Conservation (phyloP, 2,113 vertebrate species). For the Myiozetetes cayanensis region DNA sequence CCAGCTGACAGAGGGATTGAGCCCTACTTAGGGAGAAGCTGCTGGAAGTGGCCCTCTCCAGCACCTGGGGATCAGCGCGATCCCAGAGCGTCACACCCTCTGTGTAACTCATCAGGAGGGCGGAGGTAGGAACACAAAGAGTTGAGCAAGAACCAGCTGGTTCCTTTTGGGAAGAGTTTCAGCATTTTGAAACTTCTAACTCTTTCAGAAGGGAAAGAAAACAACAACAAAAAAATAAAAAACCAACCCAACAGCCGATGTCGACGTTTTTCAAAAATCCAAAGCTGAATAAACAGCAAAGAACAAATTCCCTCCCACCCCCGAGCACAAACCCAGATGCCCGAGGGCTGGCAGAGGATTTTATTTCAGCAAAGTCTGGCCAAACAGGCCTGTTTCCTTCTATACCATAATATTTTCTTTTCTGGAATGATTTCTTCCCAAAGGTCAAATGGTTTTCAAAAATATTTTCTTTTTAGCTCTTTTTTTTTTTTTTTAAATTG, state of each 20-base stretch:
- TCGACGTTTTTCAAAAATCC: neutral
- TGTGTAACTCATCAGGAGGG: slow-evolving; percentile 47
- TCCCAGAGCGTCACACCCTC: slow-evolving; percentile 36
- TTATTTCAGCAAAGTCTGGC: neutral
- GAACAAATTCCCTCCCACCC: neutral
- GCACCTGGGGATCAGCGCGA: neutral
- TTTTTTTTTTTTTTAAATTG: neutral
- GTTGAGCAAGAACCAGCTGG: slow-evolving; percentile 51
- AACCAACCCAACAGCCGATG: neutral
- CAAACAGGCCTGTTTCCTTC: neutral
- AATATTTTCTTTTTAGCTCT: neutral
- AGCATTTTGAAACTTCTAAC: slow-evolving; percentile 50
- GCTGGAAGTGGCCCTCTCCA: neutral
- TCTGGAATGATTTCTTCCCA: neutral
- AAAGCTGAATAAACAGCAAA: slow-evolving; percentile 11
- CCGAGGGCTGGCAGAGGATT: neutral
- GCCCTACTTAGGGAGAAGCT: neutral
- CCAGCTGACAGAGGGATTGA: neutral
- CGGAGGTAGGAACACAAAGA: neutral
- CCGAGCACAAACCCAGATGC: neutral
- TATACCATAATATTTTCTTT: neutral
- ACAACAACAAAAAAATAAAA: neutral
- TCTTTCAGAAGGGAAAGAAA: slow-evolving; percentile 15
- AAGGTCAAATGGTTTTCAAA: neutral
- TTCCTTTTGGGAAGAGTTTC: slow-evolving; percentile 63